These are phyloP conservation scores for Drosophila helvetica DNA, from an alignment of 2,888 invertebrate species.

Conservation along the genomic window DNA sequence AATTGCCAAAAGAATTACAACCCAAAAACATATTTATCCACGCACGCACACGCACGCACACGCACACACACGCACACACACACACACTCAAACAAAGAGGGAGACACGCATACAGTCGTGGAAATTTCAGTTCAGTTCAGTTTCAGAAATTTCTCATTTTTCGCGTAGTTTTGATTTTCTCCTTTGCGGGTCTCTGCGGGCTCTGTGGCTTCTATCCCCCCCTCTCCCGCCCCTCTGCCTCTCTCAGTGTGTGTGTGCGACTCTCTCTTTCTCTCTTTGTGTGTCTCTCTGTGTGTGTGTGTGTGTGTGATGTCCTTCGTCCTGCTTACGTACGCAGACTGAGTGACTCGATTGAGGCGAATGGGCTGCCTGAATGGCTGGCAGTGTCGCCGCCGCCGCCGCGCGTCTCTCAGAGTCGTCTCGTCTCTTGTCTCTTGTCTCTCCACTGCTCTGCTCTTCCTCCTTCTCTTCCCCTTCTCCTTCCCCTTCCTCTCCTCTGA, in stretches of 20 bases:
- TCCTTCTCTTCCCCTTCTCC: slow-evolving; percentile 23
- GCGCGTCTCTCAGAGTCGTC: slow-evolving; percentile 32
- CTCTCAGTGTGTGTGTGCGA: slow-evolving; percentile 3
- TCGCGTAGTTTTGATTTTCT: slow-evolving; percentile 79
- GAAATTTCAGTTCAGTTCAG: slow-evolving; percentile 56
- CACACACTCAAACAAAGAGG: slow-evolving; percentile 1
- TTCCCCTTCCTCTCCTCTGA: slow-evolving; percentile 54
- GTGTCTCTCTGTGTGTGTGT: slow-evolving; percentile 37
- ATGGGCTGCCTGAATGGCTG: slow-evolving; percentile 68
- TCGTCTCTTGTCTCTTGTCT: slow-evolving; percentile 3
- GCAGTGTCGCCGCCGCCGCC: slow-evolving; percentile 31
- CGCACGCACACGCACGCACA: slow-evolving; percentile 5
- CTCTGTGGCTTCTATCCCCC: slow-evolving; percentile 71
- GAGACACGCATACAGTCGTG: slow-evolving; percentile 41
- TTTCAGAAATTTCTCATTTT: slow-evolving; percentile 57
- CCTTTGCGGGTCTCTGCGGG: slow-evolving; percentile 46
- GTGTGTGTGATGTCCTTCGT: slow-evolving; percentile 70
- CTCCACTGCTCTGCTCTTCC: slow-evolving; percentile 20
- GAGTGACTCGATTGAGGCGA: slow-evolving; percentile 76
- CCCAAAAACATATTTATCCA: slow-evolving; percentile 14
- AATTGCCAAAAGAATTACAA: slow-evolving; percentile 74
- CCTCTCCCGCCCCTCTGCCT: slow-evolving; percentile 38
- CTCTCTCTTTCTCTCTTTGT: slow-evolving; percentile 6
- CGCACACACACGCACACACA: slow-evolving; percentile 22
- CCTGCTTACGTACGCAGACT: slow-evolving; percentile 80